phyloP scores from a whole-genome alignment of 30 jellyfish, hydroid and myxozoan genomes.

The Turritopsis dohrnii region DNA sequence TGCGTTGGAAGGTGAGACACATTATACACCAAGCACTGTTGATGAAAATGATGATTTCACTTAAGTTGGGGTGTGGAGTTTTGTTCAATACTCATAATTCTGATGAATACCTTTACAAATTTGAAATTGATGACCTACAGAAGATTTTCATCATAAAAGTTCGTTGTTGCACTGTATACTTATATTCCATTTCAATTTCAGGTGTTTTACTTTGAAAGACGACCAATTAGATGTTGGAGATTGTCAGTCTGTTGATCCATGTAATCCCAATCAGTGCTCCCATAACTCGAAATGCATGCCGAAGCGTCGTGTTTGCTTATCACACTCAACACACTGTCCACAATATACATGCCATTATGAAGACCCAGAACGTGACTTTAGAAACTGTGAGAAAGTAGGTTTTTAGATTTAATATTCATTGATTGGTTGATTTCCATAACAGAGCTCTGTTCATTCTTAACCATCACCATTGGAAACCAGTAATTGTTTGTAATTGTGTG shows the following conservation, averaged over 20 bases:
- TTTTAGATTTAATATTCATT: too few relatives aligned
- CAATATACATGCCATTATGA: slow-evolving; percentile 62
- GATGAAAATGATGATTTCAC: background rate
- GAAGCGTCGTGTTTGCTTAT: slow-evolving; percentile 51
- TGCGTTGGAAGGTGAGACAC: slow-evolving; percentile 61
- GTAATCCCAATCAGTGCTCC: slow-evolving; percentile 42
- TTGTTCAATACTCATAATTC: too few relatives aligned
- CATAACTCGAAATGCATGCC: slow-evolving; percentile 48
- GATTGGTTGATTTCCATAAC: background rate
- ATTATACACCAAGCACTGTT: background rate
- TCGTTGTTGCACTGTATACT: too few relatives aligned
- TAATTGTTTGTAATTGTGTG: too few relatives aligned
- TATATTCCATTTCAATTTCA: too few relatives aligned
- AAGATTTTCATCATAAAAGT: background rate
- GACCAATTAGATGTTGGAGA: slow-evolving; percentile 32
- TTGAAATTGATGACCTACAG: background rate
- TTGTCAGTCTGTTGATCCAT: slow-evolving; percentile 40
- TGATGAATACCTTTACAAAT: too few relatives aligned
- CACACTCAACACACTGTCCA: slow-evolving; percentile 45
- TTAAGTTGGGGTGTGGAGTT: too few relatives aligned
- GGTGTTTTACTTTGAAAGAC: slow-evolving; percentile 18
- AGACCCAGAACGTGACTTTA: background rate
- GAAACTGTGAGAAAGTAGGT: background rate
- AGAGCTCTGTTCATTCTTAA: background rate
- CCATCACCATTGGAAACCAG: background rate